Evolutionary conservation across 2,113 vertebrate species (phyloP).

Genomic region (Podocnemis expansa): DNA sequence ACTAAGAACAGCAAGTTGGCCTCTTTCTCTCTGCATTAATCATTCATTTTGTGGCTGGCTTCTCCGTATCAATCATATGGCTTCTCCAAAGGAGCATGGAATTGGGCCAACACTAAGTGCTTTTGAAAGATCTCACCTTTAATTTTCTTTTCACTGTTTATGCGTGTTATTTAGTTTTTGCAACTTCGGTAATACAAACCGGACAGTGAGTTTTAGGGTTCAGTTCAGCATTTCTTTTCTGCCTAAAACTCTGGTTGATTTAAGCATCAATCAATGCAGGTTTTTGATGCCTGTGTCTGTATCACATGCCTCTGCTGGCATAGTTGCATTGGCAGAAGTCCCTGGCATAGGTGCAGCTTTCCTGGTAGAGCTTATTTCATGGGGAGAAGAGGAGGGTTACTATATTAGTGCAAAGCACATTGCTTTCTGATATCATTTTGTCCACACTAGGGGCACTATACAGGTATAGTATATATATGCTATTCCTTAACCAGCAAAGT

Average conservation of each 20-base stretch:
- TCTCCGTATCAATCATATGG: constrained; percentile 27
- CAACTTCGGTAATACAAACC: constrained; percentile 46
- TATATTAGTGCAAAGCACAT: neutral
- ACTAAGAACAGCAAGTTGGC: constrained; percentile 45
- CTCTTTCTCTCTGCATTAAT: constrained; percentile 48
- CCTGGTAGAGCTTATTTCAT: neutral
- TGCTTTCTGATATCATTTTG: neutral
- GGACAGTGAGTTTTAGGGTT: neutral
- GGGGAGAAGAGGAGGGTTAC: neutral
- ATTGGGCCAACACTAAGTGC: constrained; percentile 13
- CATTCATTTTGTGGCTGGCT: neutral
- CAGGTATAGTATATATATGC: neutral
- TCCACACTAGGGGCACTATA: neutral
- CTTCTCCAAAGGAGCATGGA: constrained; percentile 16
- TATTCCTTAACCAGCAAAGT: neutral
- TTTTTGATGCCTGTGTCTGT: neutral
- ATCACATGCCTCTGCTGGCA: neutral
- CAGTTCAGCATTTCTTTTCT: neutral
- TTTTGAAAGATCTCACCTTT: constrained; percentile 52
- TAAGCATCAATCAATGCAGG: neutral
- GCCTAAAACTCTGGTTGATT: neutral
- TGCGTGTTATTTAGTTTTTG: neutral
- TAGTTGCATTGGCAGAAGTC: neutral
- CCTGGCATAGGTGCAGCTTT: neutral
- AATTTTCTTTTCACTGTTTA: constrained; percentile 37